Conservation (phyloP, 1,140 invertebrate species). For the Euura lappo region DNA sequence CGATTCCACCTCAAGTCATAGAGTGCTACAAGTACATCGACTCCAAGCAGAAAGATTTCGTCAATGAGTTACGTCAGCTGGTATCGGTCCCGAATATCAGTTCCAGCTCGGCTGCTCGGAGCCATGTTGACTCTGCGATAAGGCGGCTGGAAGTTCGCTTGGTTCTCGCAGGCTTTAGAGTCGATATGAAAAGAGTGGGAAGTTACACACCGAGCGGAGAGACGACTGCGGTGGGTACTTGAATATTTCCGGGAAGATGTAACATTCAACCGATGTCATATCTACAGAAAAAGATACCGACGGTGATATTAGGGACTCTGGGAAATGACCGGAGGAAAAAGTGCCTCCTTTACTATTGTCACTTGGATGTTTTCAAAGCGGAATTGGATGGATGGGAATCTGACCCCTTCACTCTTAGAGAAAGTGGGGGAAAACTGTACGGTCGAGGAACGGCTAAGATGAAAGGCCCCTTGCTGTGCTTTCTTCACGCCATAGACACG, state of each 20-base stretch:
- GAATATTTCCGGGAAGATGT: not conserved
- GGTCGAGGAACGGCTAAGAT: constrained; percentile 39
- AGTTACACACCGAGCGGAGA: constrained; percentile 60
- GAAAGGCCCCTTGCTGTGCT: constrained; percentile 44
- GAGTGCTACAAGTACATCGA: constrained; percentile 34
- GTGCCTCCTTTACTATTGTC: constrained; percentile 71
- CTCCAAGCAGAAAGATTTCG: constrained; percentile 19
- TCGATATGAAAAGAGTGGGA: constrained; percentile 63
- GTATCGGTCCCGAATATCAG: constrained; percentile 29
- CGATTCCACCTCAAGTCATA: constrained; percentile 30
- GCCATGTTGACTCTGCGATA: constrained; percentile 21
- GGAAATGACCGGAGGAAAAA: constrained; percentile 63
- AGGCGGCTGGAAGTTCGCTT: constrained; percentile 56
- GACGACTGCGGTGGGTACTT: constrained; percentile 14
- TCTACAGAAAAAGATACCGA: constrained; percentile 59
- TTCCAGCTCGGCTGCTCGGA: constrained; percentile 8
- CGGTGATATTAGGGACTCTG: constrained; percentile 64
- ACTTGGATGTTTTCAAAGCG: constrained; percentile 72
- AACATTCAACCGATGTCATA: not conserved
- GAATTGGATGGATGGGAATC: constrained; percentile 34
- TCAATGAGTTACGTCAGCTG: constrained; percentile 30
- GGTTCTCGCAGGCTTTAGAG: constrained; percentile 60
- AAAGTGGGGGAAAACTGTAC: constrained; percentile 27
- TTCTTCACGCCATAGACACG: constrained; percentile 51
- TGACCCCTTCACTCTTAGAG: constrained; percentile 38